Evolutionary conservation across 2,797 vertebrate species (phyloP).

Genomic region (Bucorvus abyssinicus): DNA sequence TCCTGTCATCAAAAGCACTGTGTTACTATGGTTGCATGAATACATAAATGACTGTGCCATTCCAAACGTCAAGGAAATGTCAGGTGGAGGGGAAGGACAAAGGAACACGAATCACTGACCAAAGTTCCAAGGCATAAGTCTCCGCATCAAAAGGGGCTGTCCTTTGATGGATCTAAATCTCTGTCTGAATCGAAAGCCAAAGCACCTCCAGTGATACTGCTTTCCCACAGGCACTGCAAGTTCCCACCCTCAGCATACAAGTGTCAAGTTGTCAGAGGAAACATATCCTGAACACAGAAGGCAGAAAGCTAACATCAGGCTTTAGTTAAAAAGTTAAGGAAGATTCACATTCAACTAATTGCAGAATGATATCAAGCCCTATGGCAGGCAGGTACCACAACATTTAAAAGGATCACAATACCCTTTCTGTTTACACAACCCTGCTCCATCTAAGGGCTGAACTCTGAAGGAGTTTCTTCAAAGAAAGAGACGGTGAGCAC

Average conservation of each 20-base stretch:
- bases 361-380: background rate
- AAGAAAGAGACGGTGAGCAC: background rate
- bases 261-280: background rate
- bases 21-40: constrained; percentile 21
- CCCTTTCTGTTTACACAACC: background rate
- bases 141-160: background rate
- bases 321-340: background rate
- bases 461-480: background rate
- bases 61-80: background rate
- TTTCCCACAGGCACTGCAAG: background rate
- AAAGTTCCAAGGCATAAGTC: background rate
- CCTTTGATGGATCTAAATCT: background rate
- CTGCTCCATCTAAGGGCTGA: background rate
- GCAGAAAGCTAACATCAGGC: background rate
- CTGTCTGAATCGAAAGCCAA: background rate
- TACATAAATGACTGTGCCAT: background rate
- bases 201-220: background rate
- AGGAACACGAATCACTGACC: background rate
- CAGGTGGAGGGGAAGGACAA: background rate
- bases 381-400: background rate
- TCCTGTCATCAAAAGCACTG: background rate
- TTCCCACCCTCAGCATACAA: background rate
- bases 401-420: background rate
- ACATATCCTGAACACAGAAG: background rate
- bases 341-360: background rate